Evolutionary conservation across 2,797 vertebrate species (phyloP).

Genomic region (Darevskia nairensis): DNA sequence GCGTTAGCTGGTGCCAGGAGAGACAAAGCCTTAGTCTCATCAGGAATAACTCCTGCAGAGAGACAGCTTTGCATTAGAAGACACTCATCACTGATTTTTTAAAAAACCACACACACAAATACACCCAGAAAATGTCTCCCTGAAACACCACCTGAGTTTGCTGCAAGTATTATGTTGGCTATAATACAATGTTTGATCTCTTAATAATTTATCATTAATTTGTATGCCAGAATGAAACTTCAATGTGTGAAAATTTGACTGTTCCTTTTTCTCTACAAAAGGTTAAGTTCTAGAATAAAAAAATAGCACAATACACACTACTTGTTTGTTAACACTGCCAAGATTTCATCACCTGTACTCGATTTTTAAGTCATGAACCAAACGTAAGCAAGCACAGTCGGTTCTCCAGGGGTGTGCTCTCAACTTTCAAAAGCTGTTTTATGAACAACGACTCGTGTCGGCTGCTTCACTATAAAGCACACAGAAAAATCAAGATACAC

Average conservation of each 20-base stretch:
- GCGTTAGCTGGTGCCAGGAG: conserved; percentile 99
- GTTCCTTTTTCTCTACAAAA: conserved; percentile 86
- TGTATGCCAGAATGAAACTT: conserved; percentile 84
- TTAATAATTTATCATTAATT: conserved; percentile 85
- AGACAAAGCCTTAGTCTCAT: conserved; percentile 99
- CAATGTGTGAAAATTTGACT: conserved; percentile 84
- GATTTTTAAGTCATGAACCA: conserved; percentile 99
- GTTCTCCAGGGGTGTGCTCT: conserved; percentile 99
- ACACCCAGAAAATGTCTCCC: conserved; percentile 87
- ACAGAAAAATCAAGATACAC: conserved; percentile 99
- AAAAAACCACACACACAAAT: conserved; percentile 81
- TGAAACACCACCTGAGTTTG: conserved; percentile 88
- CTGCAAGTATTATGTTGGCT: conserved; percentile 91
- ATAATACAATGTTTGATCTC: conserved; percentile 82
- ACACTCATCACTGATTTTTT: conserved; percentile 49
- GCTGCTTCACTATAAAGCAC: conserved; percentile 99
- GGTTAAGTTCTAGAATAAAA: conserved; percentile 88
- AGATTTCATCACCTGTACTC: conserved; percentile 99
- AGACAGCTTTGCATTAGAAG: conserved; percentile 81
- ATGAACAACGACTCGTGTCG: conserved; percentile 99
- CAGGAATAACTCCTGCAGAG: conserved; percentile 99
- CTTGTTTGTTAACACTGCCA: conserved; percentile 99
- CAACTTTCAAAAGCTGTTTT: conserved; percentile 99
- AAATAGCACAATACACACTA: conserved; percentile 99
- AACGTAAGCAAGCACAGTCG: conserved; percentile 99